Base-by-base conservation (phyloP, 1,140 invertebrate genomes). In the Drosophila prosaltans region DNA sequence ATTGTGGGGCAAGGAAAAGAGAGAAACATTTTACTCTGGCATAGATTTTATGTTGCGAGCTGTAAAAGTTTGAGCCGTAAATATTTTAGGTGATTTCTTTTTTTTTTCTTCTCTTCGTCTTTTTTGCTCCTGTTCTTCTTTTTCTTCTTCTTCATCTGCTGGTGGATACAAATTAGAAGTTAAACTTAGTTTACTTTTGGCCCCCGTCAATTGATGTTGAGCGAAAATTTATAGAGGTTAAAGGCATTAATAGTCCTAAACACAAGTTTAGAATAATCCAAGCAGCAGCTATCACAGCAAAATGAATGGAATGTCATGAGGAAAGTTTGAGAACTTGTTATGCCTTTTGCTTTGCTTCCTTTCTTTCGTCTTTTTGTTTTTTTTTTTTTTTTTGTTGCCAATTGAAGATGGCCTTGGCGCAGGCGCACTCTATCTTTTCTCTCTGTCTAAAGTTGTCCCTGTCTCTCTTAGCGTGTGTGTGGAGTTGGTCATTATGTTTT, bases 361-460 rank as follows among this genome's bases (percentile, higher is more conserved):
- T 48, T 51, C 21, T 21, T 51, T 40, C 11, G 16, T 16, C 16
- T 16, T 16, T 16, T 16, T 16, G 16, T 45, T 45, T 45, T 16
- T 16, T 45, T 16, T 5, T 40, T 40, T 21, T 48, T 26, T 5
- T 11, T 51, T 40, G 10, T 40, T 40, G 39, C 39, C 10, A 36
- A 11, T 11, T 40, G 39, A 11, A 11, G 39, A 81, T 81, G 77
- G 66, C 83, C 68, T 77, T 76, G 83, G 70, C 84, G 83, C 84
- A 76, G 81, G 83, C 83, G 83, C 83, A 72, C n/a, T 62, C 11
- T 16, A 16, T 28, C n/a, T n/a, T 28, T 30, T 39, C 21, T 6
- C 32, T 4, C 28, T 51, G 40, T 63, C 40, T 36, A 5, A 36
- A 6, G 1, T 7, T 26, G 2, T 51, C 21, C 10, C 45, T 51